Percentiles rank a stretch among this genome's conserved stretches.
Evolutionary conservation across 1,140 invertebrate genomes (phyloP).

Genomic region (Micrasema minimum): DNA sequence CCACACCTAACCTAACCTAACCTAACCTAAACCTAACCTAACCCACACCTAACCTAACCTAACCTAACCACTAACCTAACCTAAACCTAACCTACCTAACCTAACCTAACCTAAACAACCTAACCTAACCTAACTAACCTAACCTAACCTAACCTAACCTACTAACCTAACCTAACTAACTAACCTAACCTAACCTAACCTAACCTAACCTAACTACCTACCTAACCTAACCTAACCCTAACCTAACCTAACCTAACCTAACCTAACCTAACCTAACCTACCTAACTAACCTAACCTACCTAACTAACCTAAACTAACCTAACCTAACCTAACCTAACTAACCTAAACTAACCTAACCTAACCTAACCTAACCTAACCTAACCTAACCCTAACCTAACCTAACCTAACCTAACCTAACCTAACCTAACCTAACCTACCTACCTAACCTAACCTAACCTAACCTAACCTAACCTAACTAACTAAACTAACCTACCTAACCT

Average conservation of each 20-base stretch:
- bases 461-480: constrained; percentile 47
- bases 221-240: constrained; percentile 39
- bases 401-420: constrained; percentile 47
- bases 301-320: constrained; percentile 20
- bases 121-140: background rate
- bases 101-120: constrained; percentile 3
- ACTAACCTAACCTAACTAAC: constrained; percentile 41
- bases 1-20: constrained; percentile 49
- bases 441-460: constrained; percentile 46
- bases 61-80: constrained; percentile 5
- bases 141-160: constrained; percentile 49
- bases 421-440: constrained; percentile 38
- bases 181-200: constrained; percentile 44
- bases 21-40: constrained; percentile 42
- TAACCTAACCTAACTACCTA: constrained; percentile 44
- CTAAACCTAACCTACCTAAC: constrained; percentile 14
- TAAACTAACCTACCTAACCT: constrained; percentile 49
- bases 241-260: background rate
- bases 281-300: constrained; percentile 50
- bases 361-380: constrained; percentile 14
- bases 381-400: background rate
- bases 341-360: constrained; percentile 38
- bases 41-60: constrained; percentile 47
- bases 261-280: constrained; percentile 54
- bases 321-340: constrained; percentile 45